phyloP scores from a whole-genome alignment of 2,888 invertebrate species.

The Dynastes grantii region DNA sequence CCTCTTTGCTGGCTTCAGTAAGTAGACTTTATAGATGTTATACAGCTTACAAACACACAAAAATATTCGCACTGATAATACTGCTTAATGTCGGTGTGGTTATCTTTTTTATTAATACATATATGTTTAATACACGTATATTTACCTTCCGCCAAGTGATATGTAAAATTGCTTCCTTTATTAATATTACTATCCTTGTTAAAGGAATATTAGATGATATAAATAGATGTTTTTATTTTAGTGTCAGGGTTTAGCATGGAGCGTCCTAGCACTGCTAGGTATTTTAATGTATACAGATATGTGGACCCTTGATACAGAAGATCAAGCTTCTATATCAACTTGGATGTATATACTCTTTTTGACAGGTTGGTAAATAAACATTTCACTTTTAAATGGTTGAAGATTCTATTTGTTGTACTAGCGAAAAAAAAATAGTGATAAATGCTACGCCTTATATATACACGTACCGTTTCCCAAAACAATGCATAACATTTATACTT shows the following conservation, averaged over 20 bases:
- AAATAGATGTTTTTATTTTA: constrained; percentile 55
- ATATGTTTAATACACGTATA: not conserved
- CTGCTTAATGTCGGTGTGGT: not conserved
- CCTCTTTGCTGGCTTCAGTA: constrained; percentile 54
- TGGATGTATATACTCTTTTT: not conserved
- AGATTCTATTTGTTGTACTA: not conserved
- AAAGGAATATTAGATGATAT: not conserved
- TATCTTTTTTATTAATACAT: not conserved
- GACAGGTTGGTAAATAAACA: constrained; percentile 4
- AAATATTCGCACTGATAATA: not conserved
- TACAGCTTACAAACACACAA: not conserved
- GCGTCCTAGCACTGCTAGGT: constrained; percentile 66
- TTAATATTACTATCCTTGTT: too few relatives aligned
- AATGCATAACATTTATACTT: too few relatives aligned
- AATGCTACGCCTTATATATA: not conserved
- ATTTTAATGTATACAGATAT: constrained; percentile 64
- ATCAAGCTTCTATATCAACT: not conserved
- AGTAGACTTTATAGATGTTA: constrained; percentile 34
- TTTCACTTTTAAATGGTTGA: not conserved
- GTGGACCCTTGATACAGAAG: constrained; percentile 57
- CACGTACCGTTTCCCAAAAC: too few relatives aligned
- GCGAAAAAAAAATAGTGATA: not conserved
- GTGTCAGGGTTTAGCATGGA: constrained; percentile 68
- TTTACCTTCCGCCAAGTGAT: not conserved
- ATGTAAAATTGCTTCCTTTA: not conserved